Evolutionary conservation across 2,888 invertebrate genomes (phyloP).

Genomic region (Coronaproctus castanopsis): DNA sequence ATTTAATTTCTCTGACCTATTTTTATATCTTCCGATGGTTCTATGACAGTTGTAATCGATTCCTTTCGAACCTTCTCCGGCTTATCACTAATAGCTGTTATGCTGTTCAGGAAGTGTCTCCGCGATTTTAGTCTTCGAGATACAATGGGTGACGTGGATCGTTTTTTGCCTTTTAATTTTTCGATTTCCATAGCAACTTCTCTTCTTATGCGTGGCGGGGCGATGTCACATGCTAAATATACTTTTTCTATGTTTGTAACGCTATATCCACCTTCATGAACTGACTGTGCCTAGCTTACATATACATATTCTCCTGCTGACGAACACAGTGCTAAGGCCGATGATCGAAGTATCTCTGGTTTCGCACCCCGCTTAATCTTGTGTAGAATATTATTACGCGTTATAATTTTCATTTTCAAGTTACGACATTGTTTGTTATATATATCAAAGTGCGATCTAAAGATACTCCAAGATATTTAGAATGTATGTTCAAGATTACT

Average conservation of each 20-base stretch:
- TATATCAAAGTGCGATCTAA: no score
- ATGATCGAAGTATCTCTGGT: not conserved
- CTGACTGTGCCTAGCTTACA: not conserved
- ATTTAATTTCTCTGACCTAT: not conserved
- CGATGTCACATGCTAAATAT: not conserved
- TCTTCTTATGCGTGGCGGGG: not conserved
- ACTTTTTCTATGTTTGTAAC: not conserved
- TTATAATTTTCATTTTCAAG: not conserved
- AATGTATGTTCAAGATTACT: not conserved
- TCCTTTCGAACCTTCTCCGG: not conserved
- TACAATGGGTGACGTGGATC: no score
- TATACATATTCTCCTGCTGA: not conserved
- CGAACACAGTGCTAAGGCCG: not conserved
- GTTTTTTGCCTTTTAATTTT: no score
- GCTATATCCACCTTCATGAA: not conserved
- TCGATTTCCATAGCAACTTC: no score
- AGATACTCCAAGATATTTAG: not conserved
- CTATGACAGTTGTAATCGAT: not conserved
- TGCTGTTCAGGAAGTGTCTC: not conserved
- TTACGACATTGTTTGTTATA: not conserved
- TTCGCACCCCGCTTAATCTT: not conserved
- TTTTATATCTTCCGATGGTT: not conserved
- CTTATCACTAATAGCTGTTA: not conserved
- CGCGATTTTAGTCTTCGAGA: no score
- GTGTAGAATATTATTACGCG: not conserved